Evolutionary conservation across 2,888 invertebrate genomes (phyloP).

Genomic region (Morinoia aosen): DNA sequence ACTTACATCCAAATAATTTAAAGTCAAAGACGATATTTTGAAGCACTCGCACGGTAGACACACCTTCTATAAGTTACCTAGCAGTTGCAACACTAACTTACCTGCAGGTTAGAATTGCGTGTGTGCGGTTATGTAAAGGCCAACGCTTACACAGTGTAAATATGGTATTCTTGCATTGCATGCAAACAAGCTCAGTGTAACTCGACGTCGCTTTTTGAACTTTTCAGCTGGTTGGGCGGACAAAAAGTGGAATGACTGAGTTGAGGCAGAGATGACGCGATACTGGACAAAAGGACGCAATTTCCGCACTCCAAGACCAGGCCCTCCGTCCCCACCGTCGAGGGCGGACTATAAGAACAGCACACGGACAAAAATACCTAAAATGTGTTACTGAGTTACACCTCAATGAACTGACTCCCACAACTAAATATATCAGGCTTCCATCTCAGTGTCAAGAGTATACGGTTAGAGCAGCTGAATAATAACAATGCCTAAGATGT

Average conservation of each 20-base stretch:
- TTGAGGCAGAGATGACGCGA: neutral
- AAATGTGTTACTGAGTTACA: neutral
- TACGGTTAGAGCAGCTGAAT: no score
- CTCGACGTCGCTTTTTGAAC: neutral
- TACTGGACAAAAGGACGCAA: slow-evolving; percentile 17
- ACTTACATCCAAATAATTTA: no score
- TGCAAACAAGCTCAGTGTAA: neutral
- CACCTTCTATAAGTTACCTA: no score
- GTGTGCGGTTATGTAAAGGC: no score
- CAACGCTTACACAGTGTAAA: no score
- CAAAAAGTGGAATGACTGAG: neutral
- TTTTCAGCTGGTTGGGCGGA: neutral
- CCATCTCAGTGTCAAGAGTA: no score
- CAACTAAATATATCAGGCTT: no score
- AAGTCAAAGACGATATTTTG: no score
- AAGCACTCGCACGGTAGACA: no score
- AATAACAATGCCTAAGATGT: no score
- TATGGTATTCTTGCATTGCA: neutral
- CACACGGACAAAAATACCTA: neutral
- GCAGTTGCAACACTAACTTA: no score
- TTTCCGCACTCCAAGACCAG: neutral
- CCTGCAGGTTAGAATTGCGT: no score
- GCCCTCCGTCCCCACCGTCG: neutral
- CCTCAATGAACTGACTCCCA: neutral
- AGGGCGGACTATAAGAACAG: neutral